Evolutionary conservation across 2,797 vertebrate species (phyloP), one percentile per base, ranked within the genome.

Genomic region (Sebastiscus tertius): DNA sequence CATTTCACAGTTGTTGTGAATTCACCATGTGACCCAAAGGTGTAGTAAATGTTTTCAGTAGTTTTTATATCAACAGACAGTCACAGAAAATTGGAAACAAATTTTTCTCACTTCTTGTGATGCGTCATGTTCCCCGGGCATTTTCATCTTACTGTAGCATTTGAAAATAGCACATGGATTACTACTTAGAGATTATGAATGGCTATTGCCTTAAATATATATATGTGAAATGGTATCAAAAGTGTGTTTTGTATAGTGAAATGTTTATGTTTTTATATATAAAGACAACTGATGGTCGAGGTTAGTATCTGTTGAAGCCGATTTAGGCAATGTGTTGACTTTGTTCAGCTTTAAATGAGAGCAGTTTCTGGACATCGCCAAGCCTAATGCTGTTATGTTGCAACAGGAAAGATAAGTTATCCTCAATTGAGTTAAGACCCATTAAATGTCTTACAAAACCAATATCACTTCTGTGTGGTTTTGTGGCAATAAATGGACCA

Each of bases 361-460:
- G 58, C 67, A 31, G 14, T 63, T 63, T 87, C 71, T 68, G 55
- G 70, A 31, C 33, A n/a, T 62, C 9, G 8, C 39, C 22, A 2
- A 58, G 42, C 63, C 60, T 77, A 78, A 86, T 82, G 75, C 54
- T 81, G 52, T 78, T 81, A 72, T 64, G 16, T 71, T 72, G 24
- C 39, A 79, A 68, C 42, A 76, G 39, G 31, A 56, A 77, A 71
- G 66, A 84, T 29, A 82, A n/a, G 60, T 78, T 77, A 54, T 68
- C 42, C 49, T 54, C 39, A 79, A 80, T 59, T 61, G 42, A 65
- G 66, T 91, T 79, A 80, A 66, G 34, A 66, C 24, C 68, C 61
- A 83, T 83, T 72, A 79, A 68, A 66, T 70, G 49, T 33, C 52
- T 69, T 46, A 80, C 20, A 77, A 75, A 87, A 81, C 62, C 65